Evolutionary conservation across 2,113 vertebrate genomes (phyloP), one percentile per base, ranked within the genome.

Genomic region (Kryptolebias marmoratus): DNA sequence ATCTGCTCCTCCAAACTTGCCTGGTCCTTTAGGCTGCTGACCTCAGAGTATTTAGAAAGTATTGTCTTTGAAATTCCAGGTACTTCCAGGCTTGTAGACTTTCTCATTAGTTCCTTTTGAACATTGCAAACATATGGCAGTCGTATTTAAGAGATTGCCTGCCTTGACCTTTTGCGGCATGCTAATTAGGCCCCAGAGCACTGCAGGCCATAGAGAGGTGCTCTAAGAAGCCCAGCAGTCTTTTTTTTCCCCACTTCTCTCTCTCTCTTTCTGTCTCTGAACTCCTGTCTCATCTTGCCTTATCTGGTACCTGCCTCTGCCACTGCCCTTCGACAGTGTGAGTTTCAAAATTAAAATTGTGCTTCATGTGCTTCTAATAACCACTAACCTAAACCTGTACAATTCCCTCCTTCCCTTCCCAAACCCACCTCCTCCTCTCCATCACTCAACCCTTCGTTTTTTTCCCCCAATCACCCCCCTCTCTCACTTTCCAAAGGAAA

Each of bases 311-410:
- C 91, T 92, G 92, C 92, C 86, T 82, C 90, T 91, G 91, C 93
- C 93, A 92, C 91, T 89, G 88, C 85, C 87, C 83, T 83, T 87
- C 93, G 81, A 92, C 90, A 93, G 96, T 96, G 94, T 95, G 89
- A 91, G 94, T 97, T 98, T 96, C 95, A 96, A 94, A 98, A 97
- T 99, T 97, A 97, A 97, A 96, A 98, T 97, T 97, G 97, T 92
- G 92, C 95, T 96, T 97, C 96, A 97, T 95, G 95, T 97, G 95
- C 96, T 97, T 97, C 96, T 96, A 97, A 98, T 98, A 98, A 97
- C 96, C 95, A 92, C 94, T 97, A 95, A 97, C 96, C 95, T 95
- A 83, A 88, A 92, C 90, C 87, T 80, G 77, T 77, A 74, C 81
- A 67, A 72, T 73, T 79, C 86, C 84, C 84, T 63, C 68, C 70